These are phyloP conservation scores for Aegotheles bennettii DNA, from an alignment of 2,113 vertebrate species.

Conservation along the genomic window DNA sequence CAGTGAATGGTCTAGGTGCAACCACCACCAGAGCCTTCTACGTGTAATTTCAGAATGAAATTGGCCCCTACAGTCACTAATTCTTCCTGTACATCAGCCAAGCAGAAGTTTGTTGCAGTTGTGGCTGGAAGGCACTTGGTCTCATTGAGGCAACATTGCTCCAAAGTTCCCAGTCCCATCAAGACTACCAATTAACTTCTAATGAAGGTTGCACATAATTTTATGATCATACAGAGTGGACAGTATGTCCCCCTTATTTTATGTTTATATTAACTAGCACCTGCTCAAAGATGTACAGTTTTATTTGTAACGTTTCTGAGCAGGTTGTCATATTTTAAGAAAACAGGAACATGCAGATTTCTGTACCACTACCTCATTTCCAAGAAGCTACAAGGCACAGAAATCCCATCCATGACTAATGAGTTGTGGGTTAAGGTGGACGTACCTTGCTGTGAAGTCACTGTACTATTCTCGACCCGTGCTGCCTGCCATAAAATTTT, in stretches of 20 bases:
- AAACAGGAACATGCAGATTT: constrained; percentile 20
- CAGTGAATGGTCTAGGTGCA: fast-evolving
- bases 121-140: neutral
- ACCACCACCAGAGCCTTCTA: fast-evolving
- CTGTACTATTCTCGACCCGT: constrained; percentile 71
- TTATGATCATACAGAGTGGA: neutral
- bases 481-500: constrained; percentile 82
- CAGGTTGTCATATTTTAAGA: neutral
- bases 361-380: constrained; percentile 14
- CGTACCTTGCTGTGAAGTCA: constrained; percentile 79
- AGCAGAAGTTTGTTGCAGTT: neutral
- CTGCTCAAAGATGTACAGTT: neutral
- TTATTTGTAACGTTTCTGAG: neutral
- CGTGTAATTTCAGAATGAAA: fast-evolving
- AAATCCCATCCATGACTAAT: constrained; percentile 68
- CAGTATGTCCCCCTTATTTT: neutral
- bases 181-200: constrained; percentile 1
- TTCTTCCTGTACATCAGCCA: neutral
- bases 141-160: neutral
- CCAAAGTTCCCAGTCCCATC: neutral
- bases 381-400: constrained; percentile 11
- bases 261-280: neutral
- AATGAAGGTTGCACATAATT: neutral
- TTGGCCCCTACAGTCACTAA: neutral
- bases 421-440: constrained; percentile 73